These are phyloP conservation scores for Cyanistes caeruleus DNA, from an alignment of 2,113 vertebrate genomes.

Conservation along the genomic window DNA sequence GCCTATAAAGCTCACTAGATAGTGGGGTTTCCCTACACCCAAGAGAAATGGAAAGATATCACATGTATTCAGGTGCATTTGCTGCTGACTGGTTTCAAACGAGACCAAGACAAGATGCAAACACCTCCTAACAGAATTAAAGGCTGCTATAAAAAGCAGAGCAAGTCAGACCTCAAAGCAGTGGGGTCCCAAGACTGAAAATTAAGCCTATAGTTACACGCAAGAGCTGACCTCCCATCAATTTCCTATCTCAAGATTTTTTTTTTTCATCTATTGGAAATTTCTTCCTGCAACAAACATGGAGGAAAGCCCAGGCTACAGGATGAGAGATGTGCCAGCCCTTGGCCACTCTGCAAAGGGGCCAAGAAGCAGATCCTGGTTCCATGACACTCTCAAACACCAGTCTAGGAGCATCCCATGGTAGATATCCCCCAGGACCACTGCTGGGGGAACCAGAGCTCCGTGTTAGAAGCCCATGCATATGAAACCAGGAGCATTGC, in stretches of 20 bases:
- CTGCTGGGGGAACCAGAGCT: not conserved
- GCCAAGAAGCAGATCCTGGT: not conserved
- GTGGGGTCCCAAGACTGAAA: not conserved
- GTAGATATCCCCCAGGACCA: not conserved
- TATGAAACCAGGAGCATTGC: not conserved
- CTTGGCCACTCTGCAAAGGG: not conserved
- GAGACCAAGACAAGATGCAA: not conserved
- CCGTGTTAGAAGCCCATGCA: fast-evolving
- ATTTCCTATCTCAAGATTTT: not conserved
- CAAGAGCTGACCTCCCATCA: not conserved
- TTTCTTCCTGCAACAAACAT: not conserved
- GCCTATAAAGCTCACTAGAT: not conserved
- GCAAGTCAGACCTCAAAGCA: not conserved
- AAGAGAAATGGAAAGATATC: not conserved
- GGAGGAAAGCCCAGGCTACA: not conserved
- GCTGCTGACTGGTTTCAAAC: not conserved
- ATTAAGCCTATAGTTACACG: not conserved
- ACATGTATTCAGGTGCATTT: not conserved
- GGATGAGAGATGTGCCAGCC: not conserved
- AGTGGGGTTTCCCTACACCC: not conserved
- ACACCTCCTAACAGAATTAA: not conserved
- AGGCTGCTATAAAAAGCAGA: not conserved
- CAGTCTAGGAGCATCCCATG: not conserved
- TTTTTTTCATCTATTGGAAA: not conserved
- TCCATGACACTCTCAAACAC: not conserved